Percentiles rank a stretch among this genome's conserved stretches.
Evolutionary conservation across 1,140 invertebrate genomes (phyloP).

Genomic region (Periplaneta americana): DNA sequence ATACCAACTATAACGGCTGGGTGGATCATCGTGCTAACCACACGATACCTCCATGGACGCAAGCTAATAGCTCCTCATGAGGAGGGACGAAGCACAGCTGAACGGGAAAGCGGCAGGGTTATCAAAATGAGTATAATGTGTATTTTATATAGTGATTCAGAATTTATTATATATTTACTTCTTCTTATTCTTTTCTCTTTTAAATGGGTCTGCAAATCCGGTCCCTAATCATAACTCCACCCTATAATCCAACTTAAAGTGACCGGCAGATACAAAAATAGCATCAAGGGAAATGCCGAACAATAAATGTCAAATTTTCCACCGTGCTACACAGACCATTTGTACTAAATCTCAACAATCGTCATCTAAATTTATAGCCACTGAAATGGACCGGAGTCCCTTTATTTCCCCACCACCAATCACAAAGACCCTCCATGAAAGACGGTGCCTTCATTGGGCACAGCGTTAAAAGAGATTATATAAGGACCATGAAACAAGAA

Average conservation of each 20-base stretch:
- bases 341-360: background rate
- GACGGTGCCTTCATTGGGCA: background rate
- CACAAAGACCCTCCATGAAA: background rate
- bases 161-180: too few relatives aligned
- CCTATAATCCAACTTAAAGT: background rate
- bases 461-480: background rate
- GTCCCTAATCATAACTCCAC: background rate
- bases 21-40: too few relatives aligned
- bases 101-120: too few relatives aligned
- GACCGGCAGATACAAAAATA: background rate
- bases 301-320: background rate
- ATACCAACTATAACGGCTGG: too few relatives aligned
- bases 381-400: background rate
- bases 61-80: too few relatives aligned
- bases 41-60: too few relatives aligned
- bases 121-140: too few relatives aligned
- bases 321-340: background rate
- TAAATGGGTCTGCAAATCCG: too few relatives aligned
- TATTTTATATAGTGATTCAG: too few relatives aligned
- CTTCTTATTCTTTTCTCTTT: too few relatives aligned
- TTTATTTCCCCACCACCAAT: background rate
- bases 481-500: background rate
- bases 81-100: too few relatives aligned
- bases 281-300: background rate
- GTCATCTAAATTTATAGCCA: background rate